phyloP scores from a whole-genome alignment of 2,797 vertebrate genomes.

The Rhinoraja longicauda region DNA sequence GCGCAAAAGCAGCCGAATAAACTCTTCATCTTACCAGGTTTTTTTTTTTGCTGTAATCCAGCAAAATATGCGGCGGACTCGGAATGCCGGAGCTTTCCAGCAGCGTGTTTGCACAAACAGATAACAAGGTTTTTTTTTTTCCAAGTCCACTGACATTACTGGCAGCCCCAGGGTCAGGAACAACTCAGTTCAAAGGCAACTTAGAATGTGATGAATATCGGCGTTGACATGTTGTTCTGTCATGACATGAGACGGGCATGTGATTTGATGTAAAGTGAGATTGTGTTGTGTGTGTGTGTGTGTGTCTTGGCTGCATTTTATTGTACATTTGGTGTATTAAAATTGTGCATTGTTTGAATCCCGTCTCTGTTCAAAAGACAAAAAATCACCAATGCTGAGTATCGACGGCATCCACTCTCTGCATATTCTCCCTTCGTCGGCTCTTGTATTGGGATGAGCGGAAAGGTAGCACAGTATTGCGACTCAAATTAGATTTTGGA shows the following conservation, averaged over 20 bases:
- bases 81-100: not conserved
- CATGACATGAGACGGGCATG: slow-evolving; percentile 20
- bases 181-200: slow-evolving; percentile 1
- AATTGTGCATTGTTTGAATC: not conserved
- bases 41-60: not conserved
- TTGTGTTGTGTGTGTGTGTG: not conserved
- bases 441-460: too few species aligned
- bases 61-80: not conserved
- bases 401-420: not conserved
- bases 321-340: not conserved
- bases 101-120: slow-evolving; percentile 4
- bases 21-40: slow-evolving; percentile 12
- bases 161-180: not conserved
- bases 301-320: not conserved
- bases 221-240: not conserved
- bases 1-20: not conserved
- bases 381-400: not conserved
- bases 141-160: slow-evolving; percentile 11
- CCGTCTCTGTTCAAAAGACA: not conserved
- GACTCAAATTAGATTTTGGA: not conserved
- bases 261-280: slow-evolving; percentile 24
- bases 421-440: not conserved
- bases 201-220: slow-evolving; percentile 24
- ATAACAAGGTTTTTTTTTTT: slow-evolving; percentile 20
- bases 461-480: not conserved